These are phyloP conservation scores for Fragum fragum DNA, from an alignment of 2,888 invertebrate species.

Conservation along the genomic window DNA sequence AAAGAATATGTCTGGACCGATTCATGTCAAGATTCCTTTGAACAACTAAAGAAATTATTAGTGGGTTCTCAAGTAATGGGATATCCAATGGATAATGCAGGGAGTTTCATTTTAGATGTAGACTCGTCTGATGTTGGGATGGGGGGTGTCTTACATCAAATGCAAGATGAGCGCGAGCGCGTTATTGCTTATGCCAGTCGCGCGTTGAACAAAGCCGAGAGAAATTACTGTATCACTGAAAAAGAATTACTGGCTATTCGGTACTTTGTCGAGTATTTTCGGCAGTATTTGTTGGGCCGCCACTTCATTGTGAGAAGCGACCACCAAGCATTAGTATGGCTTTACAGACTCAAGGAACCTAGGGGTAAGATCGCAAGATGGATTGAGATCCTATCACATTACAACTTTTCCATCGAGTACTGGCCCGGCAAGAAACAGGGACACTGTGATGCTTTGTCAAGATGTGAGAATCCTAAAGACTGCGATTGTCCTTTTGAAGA, in stretches of 20 bases:
- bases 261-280: conserved; percentile 33
- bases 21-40: conserved; percentile 18
- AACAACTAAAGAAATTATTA: conserved; percentile 43
- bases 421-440: conserved; percentile 35
- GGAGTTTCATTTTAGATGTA: conserved; percentile 60
- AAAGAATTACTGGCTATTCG: conserved; percentile 35
- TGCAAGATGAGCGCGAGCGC: conserved; percentile 51
- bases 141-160: conserved; percentile 57
- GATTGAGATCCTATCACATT: conserved; percentile 30
- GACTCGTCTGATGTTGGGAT: conserved; percentile 60
- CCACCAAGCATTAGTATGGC: conserved; percentile 30
- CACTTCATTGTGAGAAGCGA: conserved; percentile 31
- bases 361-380: conserved; percentile 41
- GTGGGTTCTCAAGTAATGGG: conserved; percentile 52
- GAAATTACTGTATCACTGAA: conserved; percentile 29
- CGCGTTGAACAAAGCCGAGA: conserved; percentile 51
- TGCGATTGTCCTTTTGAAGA: conserved; percentile 23
- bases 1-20: conserved; percentile 15
- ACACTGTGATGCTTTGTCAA: conserved; percentile 34
- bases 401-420: conserved; percentile 35
- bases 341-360: conserved; percentile 34
- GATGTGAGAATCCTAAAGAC: conserved; percentile 34
- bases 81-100: conserved; percentile 37
- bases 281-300: conserved; percentile 39
- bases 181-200: conserved; percentile 58